Evolutionary conservation across 2,797 vertebrate genomes (phyloP).

Genomic region (Coracias cyanogaster): DNA sequence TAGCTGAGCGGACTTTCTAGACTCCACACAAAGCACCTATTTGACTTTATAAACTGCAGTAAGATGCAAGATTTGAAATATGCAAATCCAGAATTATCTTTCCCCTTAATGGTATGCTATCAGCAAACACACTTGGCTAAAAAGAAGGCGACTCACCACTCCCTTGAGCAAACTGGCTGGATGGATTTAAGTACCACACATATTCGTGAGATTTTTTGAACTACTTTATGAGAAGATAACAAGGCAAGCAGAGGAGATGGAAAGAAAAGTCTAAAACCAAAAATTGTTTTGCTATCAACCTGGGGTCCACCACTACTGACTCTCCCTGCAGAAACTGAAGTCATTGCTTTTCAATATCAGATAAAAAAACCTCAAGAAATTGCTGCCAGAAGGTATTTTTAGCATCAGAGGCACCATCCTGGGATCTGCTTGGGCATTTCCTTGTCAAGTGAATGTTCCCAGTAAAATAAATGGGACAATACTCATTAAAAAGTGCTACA

Average conservation of each 20-base stretch:
- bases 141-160: background rate
- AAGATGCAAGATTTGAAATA: constrained; percentile 16
- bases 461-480: background rate
- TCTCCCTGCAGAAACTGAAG: background rate
- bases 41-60: background rate
- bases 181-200: background rate
- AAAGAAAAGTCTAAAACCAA: background rate
- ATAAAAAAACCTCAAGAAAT: background rate
- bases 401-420: background rate
- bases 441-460: background rate
- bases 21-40: background rate
- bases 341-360: background rate
- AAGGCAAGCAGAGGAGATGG: constrained; percentile 2
- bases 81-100: constrained; percentile 31
- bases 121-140: constrained; percentile 25
- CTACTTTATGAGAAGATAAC: background rate
- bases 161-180: background rate
- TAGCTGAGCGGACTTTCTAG: background rate
- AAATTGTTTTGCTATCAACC: background rate
- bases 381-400: background rate
- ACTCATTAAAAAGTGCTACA: background rate
- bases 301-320: background rate
- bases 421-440: background rate
- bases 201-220: background rate
- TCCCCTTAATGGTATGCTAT: background rate